phyloP scores from a whole-genome alignment of 2,113 vertebrate species.

The Zapus hudsonius region DNA sequence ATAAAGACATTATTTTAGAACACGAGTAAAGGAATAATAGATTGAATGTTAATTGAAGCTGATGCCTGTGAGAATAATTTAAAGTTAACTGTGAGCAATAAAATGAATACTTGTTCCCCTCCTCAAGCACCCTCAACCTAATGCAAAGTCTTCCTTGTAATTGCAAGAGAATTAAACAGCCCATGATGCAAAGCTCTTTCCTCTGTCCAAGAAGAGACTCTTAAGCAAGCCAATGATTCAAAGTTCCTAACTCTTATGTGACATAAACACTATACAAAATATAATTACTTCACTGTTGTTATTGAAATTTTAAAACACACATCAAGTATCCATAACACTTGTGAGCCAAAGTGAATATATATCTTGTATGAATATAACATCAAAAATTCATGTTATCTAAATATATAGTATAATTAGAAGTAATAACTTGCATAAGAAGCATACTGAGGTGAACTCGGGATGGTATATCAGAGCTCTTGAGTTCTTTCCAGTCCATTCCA shows the following conservation, averaged over 20 bases:
- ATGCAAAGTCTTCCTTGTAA: background rate
- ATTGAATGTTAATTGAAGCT: slow-evolving; percentile 57
- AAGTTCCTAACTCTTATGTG: background rate
- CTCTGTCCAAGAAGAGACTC: background rate
- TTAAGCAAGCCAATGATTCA: background rate
- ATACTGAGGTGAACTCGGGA: background rate
- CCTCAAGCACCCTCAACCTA: background rate
- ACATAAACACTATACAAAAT: background rate
- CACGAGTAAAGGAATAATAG: slow-evolving; percentile 51
- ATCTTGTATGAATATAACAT: background rate
- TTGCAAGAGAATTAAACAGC: background rate
- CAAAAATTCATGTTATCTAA: background rate
- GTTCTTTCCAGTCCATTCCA: background rate
- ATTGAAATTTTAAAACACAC: background rate
- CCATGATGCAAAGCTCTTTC: background rate
- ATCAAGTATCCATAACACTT: background rate
- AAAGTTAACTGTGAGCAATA: slow-evolving; percentile 32
- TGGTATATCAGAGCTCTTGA: background rate
- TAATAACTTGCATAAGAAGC: background rate
- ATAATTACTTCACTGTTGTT: background rate
- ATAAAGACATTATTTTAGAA: slow-evolving; percentile 58
- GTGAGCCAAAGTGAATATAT: background rate
- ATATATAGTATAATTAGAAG: background rate
- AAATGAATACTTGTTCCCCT: background rate
- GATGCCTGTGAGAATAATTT: slow-evolving; percentile 61